A percentile compares a stretch with the other conserved stretches of the same genome.
phyloP scores from a whole-genome alignment of 2,888 invertebrate species.

The Coremacera marginata region DNA sequence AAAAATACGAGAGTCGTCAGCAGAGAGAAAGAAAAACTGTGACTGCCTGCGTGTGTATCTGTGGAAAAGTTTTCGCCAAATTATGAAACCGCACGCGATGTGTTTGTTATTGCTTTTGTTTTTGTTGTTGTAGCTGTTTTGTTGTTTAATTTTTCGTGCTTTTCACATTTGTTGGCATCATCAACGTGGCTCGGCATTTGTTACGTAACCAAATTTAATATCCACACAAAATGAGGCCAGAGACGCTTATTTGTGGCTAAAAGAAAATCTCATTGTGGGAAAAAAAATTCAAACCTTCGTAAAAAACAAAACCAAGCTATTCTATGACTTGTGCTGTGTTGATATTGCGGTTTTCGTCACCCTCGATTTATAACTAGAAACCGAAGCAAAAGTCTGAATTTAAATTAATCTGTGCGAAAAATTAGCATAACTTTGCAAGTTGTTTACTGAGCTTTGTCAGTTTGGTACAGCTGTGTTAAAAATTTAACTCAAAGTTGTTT shows the following conservation, averaged over 20 bases:
- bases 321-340: not conserved
- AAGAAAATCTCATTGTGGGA: not conserved
- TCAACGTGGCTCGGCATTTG: not conserved
- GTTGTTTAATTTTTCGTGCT: not conserved
- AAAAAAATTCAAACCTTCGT: no score
- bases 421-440: no score
- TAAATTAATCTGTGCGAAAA: no score
- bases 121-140: not conserved
- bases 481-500: no score
- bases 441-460: no score
- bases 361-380: not conserved
- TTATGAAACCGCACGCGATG: constrained; percentile 32
- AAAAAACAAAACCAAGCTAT: no score
- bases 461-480: no score
- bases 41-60: constrained; percentile 20
- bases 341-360: not conserved
- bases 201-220: constrained; percentile 26
- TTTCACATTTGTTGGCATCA: constrained; percentile 21
- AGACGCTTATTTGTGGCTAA: not conserved
- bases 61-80: constrained; percentile 35
- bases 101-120: constrained; percentile 1
- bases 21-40: not conserved
- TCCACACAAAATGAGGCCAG: not conserved
- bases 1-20: not conserved
- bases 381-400: not conserved